Evolutionary conservation across 1,140 invertebrate species (phyloP), one percentile per base, ranked within the genome.

Genomic region (Atta texana): DNA sequence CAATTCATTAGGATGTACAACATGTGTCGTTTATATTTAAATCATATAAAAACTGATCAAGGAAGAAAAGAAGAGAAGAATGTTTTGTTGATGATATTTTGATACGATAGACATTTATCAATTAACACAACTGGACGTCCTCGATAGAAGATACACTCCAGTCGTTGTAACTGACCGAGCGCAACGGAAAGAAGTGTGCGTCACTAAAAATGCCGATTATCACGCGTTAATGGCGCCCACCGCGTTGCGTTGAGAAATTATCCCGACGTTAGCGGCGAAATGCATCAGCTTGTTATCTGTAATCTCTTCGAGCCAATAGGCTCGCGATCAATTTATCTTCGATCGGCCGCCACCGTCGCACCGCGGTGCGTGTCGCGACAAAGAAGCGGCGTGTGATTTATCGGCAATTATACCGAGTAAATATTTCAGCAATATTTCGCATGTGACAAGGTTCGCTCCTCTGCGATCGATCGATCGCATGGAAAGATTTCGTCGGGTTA

Each of bases 291-390:
- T 64, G 14, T 64, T 85, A 74, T 74, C 80, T 72, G 3, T 57
- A 28, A 85, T 78, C 81, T 57, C 21, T 7, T 4, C n/a, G 21
- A 24, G 49, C 44, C 69, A 61, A 34, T 49, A 21, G 14, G n/a
- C 51, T 24, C 53, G n/a, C 49, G 31, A 84, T 66, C 66, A 39
- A 78, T 89, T 89, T 72, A 88, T 88, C 87, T 77, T 88, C 21
- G 18, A 14, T 64, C 61, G 63, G 16, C 0, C 28, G 63, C 39
- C n/a, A 14, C 44, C 12, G 39, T 14, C 21, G 10, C 14, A 10
- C 44, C 12, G 39, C 18, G 28, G 10, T 14, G 75, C 44, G 57
- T 5, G 76, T 51, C 39, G 44, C 68, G 86, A 88, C 75, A 68
- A 88, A 57, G 69, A 8, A 0, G 14, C 63, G 28, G 8, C 16